These are phyloP conservation scores for Dimorphilus gyrociliatus DNA, from an alignment of 2,888 invertebrate genomes.

Conservation along the genomic window DNA sequence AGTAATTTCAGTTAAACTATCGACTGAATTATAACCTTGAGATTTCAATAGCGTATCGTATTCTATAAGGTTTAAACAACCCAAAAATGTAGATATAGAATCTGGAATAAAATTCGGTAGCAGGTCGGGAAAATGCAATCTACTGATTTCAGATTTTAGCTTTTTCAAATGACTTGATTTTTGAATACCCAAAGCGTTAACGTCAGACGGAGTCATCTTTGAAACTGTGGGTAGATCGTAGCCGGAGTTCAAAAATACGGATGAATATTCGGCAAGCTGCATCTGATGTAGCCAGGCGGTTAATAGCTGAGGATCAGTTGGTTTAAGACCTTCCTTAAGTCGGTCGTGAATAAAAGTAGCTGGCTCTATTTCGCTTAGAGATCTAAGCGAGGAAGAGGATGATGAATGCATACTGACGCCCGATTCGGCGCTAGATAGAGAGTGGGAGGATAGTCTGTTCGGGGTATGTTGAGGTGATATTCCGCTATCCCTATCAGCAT, in stretches of 20 bases:
- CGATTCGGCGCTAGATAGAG: too few relatives aligned
- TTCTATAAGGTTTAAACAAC: conserved; percentile 69
- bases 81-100: too few relatives aligned
- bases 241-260: conserved; percentile 78
- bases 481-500: conserved; percentile 11
- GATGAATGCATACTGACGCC: background rate
- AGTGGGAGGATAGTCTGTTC: too few relatives aligned
- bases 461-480: conserved; percentile 11
- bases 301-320: conserved; percentile 78
- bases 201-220: conserved; percentile 78
- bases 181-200: conserved; percentile 61
- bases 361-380: background rate
- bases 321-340: background rate
- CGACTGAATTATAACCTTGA: conserved; percentile 83
- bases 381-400: too few relatives aligned
- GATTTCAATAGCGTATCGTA: conserved; percentile 73
- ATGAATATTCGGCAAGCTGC: conserved; percentile 83
- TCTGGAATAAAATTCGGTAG: conserved; percentile 66
- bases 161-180: conserved; percentile 91
- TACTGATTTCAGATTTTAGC: conserved; percentile 86
- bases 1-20: conserved; percentile 79
- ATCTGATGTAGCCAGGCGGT: conserved; percentile 81
- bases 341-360: background rate
- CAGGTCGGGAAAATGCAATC: conserved; percentile 79
- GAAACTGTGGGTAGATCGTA: conserved; percentile 95